Percentiles rank a stretch among this genome's conserved stretches.
phyloP scores from a whole-genome alignment of 2,797 vertebrate genomes.

The Morelia viridis region DNA sequence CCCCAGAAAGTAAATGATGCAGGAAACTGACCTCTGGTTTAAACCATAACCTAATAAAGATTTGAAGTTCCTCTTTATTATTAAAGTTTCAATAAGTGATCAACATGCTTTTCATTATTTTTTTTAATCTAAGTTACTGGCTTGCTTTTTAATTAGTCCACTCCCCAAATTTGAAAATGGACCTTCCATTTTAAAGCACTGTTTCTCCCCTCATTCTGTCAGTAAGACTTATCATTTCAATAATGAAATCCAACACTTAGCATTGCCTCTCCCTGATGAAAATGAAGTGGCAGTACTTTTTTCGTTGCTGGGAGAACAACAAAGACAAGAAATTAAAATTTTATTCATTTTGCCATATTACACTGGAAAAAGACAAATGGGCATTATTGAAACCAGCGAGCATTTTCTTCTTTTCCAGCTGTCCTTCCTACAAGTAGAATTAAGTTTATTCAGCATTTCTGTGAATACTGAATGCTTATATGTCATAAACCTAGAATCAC shows the following conservation, averaged over 20 bases:
- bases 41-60: conserved; percentile 14
- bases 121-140: conserved; percentile 36
- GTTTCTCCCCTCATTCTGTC: conserved; percentile 25
- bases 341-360: background rate
- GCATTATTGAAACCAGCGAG: background rate
- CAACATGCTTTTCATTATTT: conserved; percentile 17
- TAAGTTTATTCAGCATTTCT: background rate
- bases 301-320: conserved; percentile 17
- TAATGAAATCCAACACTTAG: conserved; percentile 23
- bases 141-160: conserved; percentile 34
- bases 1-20: background rate
- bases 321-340: conserved; percentile 5
- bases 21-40: conserved; percentile 12
- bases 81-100: conserved; percentile 25
- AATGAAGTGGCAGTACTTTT: conserved; percentile 8
- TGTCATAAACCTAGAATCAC: background rate
- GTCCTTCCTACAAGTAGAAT: background rate
- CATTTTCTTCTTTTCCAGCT: background rate
- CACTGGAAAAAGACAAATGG: background rate
- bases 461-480: background rate
- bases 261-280: background rate
- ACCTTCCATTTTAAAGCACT: conserved; percentile 12
- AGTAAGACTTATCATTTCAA: conserved; percentile 31
- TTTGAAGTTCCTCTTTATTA: conserved; percentile 21
- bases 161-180: background rate